Evolutionary conservation across 2,888 invertebrate species (phyloP), one percentile per base, ranked within the genome.

Genomic region (Diachrysia chrysitis): DNA sequence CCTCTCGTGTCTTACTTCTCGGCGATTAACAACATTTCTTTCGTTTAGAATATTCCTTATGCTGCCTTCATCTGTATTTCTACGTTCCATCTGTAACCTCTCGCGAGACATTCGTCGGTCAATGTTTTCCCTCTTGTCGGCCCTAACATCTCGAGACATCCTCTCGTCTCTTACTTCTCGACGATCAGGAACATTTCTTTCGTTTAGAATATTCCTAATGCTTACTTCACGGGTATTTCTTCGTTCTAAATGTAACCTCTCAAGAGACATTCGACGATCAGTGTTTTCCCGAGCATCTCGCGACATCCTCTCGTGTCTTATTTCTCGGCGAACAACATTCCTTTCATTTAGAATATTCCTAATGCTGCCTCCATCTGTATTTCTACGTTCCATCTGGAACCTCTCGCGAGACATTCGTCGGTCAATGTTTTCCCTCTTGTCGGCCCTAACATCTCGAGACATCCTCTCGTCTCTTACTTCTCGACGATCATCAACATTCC

Each of bases 221-320:
- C 60, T 62, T 21, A 59, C 35, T 21, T 69, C 74, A 25, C 64
- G 73, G 1, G 29, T 55, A 21, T 69, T 64, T 42, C 29, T 68
- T 0, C 37, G 69, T n/a, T 69, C 56, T 23, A 61, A 16, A 35
- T 10, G 32, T 17, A n/a, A 23, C 6, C 17, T 46, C 46, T 46
- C 17, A 17, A 17, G 17, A 17, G 46, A 17, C 6, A 46, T 46
- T 46, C 9, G n/a, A 9, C 46, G n/a, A 10, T 51, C 32, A 46
- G 5, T 17, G 6, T 17, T n/a, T 12, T 46, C 17, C n/a, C 46
- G 46, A 46, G n/a, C 23, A 10, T 55, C n/a, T 10, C 29, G 12
- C 29, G n/a, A 16, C 16, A 23, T n/a, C 6, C 17, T 23, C 32
- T n/a, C 17, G 0, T 55, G 5, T 10, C n/a, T 29, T n/a, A 46